phyloP scores from a whole-genome alignment of 2,888 invertebrate genomes.

The Nemoura dubitans region DNA sequence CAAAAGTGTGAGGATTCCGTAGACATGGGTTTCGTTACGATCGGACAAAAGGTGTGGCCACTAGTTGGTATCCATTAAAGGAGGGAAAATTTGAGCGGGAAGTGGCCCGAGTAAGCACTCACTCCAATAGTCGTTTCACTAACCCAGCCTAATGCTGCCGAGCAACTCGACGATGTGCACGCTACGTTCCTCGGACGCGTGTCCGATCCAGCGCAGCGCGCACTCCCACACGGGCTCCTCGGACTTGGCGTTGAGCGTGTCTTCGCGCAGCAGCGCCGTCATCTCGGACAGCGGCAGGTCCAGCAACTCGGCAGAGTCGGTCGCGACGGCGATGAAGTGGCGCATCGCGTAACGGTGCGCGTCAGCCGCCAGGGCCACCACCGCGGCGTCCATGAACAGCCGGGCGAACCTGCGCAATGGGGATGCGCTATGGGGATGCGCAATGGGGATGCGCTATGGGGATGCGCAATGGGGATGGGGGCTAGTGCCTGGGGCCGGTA shows the following conservation, averaged over 20 bases:
- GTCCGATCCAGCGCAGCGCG: constrained; percentile 86
- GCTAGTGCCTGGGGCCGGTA: too few species aligned
- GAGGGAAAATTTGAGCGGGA: too few species aligned
- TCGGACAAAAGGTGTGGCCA: too few species aligned
- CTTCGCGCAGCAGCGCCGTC: constrained; percentile 78
- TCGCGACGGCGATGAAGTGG: constrained; percentile 76
- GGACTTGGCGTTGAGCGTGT: constrained; percentile 86
- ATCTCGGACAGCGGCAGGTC: constrained; percentile 77
- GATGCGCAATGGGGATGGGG: too few species aligned
- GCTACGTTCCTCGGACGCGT: constrained; percentile 76
- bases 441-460: too few species aligned
- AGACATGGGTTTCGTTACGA: too few species aligned
- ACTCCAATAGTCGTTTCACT: too few species aligned
- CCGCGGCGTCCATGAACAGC: constrained; percentile 71
- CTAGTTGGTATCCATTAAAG: too few species aligned
- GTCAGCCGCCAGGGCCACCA: constrained; percentile 74
- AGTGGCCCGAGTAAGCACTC: too few species aligned
- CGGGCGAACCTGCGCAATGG: constrained; percentile 42
- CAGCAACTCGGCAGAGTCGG: constrained; percentile 78
- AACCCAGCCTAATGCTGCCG: constrained; percentile 77
- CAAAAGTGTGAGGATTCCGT: too few species aligned
- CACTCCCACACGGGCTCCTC: constrained; percentile 90
- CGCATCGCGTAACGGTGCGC: constrained; percentile 77
- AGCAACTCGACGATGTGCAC: constrained; percentile 79
- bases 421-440: too few species aligned